phyloP scores from a whole-genome alignment of 2,888 invertebrate species.

The Eumacrocentrus americanus region DNA sequence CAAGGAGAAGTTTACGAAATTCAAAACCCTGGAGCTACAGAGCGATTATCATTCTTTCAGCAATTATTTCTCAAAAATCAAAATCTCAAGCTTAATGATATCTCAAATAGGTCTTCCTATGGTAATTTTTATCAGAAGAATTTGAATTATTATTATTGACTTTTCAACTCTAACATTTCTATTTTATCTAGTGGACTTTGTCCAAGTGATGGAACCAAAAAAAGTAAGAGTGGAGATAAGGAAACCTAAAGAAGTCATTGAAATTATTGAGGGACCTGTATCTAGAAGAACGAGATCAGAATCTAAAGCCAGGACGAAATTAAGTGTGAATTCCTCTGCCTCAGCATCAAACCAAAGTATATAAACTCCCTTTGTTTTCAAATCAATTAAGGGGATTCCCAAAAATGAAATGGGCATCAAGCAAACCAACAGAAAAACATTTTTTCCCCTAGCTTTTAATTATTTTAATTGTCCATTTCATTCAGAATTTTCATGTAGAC shows the following conservation, averaged over 20 bases:
- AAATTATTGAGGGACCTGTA: constrained; percentile 26
- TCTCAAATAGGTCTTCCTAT: constrained; percentile 49
- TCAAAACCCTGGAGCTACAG: constrained; percentile 39
- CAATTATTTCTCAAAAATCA: constrained; percentile 47
- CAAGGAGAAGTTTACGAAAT: constrained; percentile 52
- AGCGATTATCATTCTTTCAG: constrained; percentile 51
- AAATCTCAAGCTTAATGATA: constrained; percentile 34
- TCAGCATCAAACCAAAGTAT: constrained; percentile 42
- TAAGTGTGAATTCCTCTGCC: constrained; percentile 40
- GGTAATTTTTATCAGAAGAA: no score
- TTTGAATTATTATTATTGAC: no score
- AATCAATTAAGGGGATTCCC: neutral
- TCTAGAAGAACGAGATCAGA: constrained; percentile 38
- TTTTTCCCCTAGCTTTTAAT: no score
- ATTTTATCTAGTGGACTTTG: constrained; percentile 38
- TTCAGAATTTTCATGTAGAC: no score
- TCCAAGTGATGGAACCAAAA: constrained; percentile 36
- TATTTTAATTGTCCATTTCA: neutral
- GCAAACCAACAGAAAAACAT: no score
- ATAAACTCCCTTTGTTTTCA: neutral
- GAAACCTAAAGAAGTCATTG: constrained; percentile 33
- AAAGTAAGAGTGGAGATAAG: constrained; percentile 37
- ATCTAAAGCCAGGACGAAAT: constrained; percentile 41
- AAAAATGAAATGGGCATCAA: no score
- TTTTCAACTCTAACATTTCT: no score